Percentiles rank a stretch among this genome's conserved stretches.
Evolutionary conservation across 2,113 vertebrate genomes (phyloP).

Genomic region (Coptodon bakossiorum): DNA sequence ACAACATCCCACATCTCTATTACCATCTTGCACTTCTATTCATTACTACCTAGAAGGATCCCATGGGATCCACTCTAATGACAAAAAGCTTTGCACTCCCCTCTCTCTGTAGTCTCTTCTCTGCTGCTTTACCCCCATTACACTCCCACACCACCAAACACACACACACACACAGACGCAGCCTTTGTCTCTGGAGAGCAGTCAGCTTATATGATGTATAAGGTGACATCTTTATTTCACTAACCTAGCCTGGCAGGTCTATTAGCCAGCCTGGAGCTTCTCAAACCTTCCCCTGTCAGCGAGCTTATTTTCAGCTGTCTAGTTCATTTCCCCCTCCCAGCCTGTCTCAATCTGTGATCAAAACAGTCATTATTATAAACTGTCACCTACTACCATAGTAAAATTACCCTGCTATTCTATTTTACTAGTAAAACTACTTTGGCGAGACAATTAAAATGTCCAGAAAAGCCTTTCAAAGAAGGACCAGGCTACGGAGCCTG

Average conservation of each 20-base stretch:
- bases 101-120: not conserved
- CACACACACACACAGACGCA: not conserved
- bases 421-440: not conserved
- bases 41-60: slow-evolving; percentile 45
- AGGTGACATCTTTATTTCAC: slow-evolving; percentile 68
- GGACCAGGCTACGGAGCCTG: not conserved
- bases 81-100: slow-evolving; percentile 29
- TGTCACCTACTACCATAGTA: not conserved
- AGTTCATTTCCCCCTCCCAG: slow-evolving; percentile 15
- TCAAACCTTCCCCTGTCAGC: slow-evolving; percentile 49
- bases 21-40: slow-evolving; percentile 52
- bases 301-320: slow-evolving; percentile 50
- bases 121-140: slow-evolving; percentile 16
- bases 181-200: slow-evolving; percentile 57
- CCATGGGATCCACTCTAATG: slow-evolving; percentile 48
- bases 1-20: slow-evolving; percentile 61
- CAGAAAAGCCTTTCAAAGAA: not conserved
- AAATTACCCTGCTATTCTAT: slow-evolving; percentile 15
- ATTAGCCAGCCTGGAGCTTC: slow-evolving; percentile 56
- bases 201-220: slow-evolving; percentile 63
- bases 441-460: not conserved
- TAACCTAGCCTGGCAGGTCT: slow-evolving; percentile 67
- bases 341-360: slow-evolving; percentile 56
- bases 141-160: not conserved
- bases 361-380: slow-evolving; percentile 46